phyloP scores from a whole-genome alignment of 2,113 vertebrate genomes.

The Limanda limanda region DNA sequence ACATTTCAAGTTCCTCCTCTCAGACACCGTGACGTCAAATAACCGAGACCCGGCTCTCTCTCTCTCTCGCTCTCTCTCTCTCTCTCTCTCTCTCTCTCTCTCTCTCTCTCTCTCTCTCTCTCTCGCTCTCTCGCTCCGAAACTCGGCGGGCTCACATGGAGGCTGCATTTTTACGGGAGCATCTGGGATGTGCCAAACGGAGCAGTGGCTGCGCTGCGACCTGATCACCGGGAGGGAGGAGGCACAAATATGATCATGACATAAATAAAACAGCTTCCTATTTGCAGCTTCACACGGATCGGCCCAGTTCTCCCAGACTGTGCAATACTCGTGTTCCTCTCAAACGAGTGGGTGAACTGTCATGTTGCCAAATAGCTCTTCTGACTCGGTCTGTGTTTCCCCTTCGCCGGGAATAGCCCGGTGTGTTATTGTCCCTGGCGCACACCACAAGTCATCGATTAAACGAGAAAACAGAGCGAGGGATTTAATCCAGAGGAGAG shows the following conservation, averaged over 20 bases:
- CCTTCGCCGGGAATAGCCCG: background rate
- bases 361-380: too few species aligned
- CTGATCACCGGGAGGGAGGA: background rate
- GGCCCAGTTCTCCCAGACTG: too few species aligned
- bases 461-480: slow-evolving; percentile 43
- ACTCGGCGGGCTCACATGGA: slow-evolving; percentile 35
- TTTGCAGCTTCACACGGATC: background rate
- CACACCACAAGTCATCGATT: slow-evolving; percentile 34
- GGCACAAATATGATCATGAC: background rate
- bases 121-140: slow-evolving; percentile 8
- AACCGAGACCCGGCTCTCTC: slow-evolving; percentile 63
- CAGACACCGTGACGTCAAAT: slow-evolving; percentile 81
- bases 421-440: slow-evolving; percentile 25
- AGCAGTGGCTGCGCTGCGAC: slow-evolving; percentile 6
- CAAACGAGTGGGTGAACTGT: too few species aligned
- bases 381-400: slow-evolving; percentile 3
- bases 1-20: slow-evolving; percentile 76
- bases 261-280: background rate
- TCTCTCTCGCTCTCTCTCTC: slow-evolving; percentile 1
- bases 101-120: background rate
- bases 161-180: slow-evolving; percentile 37
- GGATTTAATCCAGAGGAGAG: slow-evolving; percentile 19
- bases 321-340: too few species aligned
- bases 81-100: slow-evolving; percentile 47
- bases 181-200: background rate